Evolutionary conservation across 2,113 vertebrate species (phyloP), one percentile per base, ranked within the genome.

Genomic region (Sinocyclocheilus maitianheensis): DNA sequence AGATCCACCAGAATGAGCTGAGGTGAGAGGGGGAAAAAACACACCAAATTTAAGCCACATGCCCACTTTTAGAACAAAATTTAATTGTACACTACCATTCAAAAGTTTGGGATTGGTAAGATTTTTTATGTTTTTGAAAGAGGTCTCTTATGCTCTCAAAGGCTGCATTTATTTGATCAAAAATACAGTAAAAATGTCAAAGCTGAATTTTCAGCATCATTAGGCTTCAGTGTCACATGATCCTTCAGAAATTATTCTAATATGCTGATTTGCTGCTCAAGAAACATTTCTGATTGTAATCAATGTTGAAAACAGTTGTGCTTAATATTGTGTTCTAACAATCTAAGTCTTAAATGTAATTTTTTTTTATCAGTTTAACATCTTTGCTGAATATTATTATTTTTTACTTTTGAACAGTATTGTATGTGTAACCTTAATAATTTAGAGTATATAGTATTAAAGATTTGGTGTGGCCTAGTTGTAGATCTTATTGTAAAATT

Each of bases 1-100:
- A 99, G 91, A 97, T 98, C 90, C 98, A 99, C 93, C 97, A 96
- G 94, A 97, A 94, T 58, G 97, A 99, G 92, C 96, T 97, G 91
- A 98, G 98, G 98, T 99, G 95, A 87, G 77, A 22, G 24, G 77
- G 18, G 24, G 6, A 58, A 34, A 24, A 0, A 46, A 48, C 3
- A 16, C 1, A 12, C 0, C 3, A 2, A 4, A 20, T 37, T 10
- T 20, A 24, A 75, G 75, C 48, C 3, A 5, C 43, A 11, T 16
- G 6, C 12, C 40, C 5, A 76, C 12, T 76, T 76, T 5, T 12
- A 76, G 11, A 24, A 14, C n/a, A 13, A 24, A 1, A 24, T 48
- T 6, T 51, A 76, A 14, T 51, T 51, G 12, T 69, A 0, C 2
- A 16, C n/a, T 8, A 34, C 13, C 30, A 3, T 69, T 34, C 6